phyloP scores from a whole-genome alignment of 2,113 vertebrate genomes.

The Chinchilla lanigera region DNA sequence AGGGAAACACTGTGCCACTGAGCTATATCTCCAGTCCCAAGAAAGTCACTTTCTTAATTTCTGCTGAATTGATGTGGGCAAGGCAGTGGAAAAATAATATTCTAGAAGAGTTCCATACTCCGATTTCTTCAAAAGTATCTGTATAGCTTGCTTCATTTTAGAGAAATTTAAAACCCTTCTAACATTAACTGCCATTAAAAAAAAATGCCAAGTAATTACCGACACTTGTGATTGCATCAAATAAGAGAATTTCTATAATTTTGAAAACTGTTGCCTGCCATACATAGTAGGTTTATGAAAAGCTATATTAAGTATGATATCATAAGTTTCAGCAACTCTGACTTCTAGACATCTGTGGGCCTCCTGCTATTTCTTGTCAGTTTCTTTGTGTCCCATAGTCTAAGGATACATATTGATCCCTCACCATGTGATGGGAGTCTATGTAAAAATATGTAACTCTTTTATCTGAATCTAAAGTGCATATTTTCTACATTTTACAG shows the following conservation, averaged over 20 bases:
- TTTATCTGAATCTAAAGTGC: conserved; percentile 63
- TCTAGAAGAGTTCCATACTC: background rate
- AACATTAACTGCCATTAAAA: conserved; percentile 8
- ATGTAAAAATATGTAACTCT: conserved; percentile 49
- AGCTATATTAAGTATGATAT: background rate
- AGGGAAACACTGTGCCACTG: background rate
- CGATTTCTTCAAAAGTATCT: conserved; percentile 32
- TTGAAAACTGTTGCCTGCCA: background rate
- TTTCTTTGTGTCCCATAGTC: background rate
- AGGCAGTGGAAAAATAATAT: background rate
- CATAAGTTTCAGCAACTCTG: background rate
- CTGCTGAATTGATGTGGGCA: background rate
- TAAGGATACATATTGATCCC: background rate
- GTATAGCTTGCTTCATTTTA: conserved; percentile 9
- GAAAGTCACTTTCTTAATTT: background rate
- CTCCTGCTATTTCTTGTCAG: background rate
- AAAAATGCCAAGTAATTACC: background rate
- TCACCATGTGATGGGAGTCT: background rate
- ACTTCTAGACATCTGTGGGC: background rate
- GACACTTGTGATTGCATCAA: background rate
- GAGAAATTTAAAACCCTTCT: conserved; percentile 30
- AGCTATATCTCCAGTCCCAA: background rate
- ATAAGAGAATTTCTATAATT: background rate
- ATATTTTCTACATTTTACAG: conserved; percentile 85
- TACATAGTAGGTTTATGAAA: background rate